Evolutionary conservation across 2,888 invertebrate species (phyloP).

Genomic region (Chironomus riparius): DNA sequence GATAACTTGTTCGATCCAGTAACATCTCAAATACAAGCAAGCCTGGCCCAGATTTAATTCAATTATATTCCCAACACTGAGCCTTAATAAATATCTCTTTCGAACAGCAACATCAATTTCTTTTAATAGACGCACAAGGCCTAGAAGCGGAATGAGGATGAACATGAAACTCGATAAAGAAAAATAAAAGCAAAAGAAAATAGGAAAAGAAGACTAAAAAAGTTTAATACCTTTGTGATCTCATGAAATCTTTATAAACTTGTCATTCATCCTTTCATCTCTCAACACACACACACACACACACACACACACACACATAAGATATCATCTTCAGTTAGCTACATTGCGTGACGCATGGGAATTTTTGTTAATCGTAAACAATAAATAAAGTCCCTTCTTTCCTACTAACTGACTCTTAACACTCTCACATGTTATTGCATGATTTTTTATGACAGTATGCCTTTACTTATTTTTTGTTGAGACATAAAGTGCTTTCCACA

Average conservation of each 20-base stretch:
- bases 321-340: too few species aligned
- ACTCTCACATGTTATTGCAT: neutral
- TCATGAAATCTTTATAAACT: neutral
- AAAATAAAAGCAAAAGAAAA: too few species aligned
- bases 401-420: too few species aligned
- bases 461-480: neutral
- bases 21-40: too few species aligned
- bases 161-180: too few species aligned
- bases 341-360: neutral
- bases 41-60: too few species aligned
- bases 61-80: too few species aligned
- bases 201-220: too few species aligned
- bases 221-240: neutral
- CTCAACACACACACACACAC: neutral
- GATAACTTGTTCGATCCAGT: too few species aligned
- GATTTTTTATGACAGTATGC: constrained; percentile 6
- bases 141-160: too few species aligned
- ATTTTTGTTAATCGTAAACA: constrained; percentile 1
- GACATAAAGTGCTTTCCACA: neutral
- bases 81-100: neutral
- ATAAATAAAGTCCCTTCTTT: constrained; percentile 4
- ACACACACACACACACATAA: neutral
- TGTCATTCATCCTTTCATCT: neutral
- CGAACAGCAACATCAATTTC: neutral
- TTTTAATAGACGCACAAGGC: neutral